A percentile compares a stretch with the other conserved stretches of the same genome.
phyloP scores from a whole-genome alignment of 2,888 invertebrate species.

The Formica aserva region DNA sequence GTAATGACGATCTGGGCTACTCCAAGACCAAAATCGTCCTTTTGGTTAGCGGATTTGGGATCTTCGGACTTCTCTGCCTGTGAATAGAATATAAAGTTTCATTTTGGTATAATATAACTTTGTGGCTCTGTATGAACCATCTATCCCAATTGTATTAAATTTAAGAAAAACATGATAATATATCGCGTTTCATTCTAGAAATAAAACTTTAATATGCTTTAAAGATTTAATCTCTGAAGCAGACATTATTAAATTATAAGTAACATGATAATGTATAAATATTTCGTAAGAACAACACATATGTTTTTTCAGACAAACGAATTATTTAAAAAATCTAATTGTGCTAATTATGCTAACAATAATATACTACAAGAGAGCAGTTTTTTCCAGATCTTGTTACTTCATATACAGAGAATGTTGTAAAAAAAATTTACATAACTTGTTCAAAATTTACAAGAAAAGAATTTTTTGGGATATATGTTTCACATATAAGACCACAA shows the following conservation, averaged over 20 bases:
- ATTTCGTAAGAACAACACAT: background rate
- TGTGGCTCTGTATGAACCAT: background rate
- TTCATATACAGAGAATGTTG: background rate
- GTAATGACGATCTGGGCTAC: constrained; percentile 97
- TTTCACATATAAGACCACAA: background rate
- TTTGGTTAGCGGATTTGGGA: constrained; percentile 19
- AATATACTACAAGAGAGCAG: background rate
- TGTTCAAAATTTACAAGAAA: background rate
- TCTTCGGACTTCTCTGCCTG: constrained; percentile 49
- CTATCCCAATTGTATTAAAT: background rate
- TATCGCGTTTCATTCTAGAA: background rate
- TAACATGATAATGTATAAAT: background rate
- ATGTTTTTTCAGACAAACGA: background rate
- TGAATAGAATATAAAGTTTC: constrained; percentile 38
- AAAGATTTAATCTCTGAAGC: background rate
- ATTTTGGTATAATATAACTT: background rate
- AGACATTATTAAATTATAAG: constrained; percentile 6
- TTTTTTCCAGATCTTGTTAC: background rate
- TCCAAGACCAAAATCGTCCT: constrained; percentile 90
- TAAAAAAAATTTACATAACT: background rate
- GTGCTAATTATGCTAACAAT: background rate
- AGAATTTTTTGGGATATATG: background rate
- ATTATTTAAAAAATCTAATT: constrained; percentile 4
- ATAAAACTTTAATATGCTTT: background rate
- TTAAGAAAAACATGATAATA: background rate